Conservation (phyloP, 92 coral and sea anemone genomes). For the Palythoa grandiflora region DNA sequence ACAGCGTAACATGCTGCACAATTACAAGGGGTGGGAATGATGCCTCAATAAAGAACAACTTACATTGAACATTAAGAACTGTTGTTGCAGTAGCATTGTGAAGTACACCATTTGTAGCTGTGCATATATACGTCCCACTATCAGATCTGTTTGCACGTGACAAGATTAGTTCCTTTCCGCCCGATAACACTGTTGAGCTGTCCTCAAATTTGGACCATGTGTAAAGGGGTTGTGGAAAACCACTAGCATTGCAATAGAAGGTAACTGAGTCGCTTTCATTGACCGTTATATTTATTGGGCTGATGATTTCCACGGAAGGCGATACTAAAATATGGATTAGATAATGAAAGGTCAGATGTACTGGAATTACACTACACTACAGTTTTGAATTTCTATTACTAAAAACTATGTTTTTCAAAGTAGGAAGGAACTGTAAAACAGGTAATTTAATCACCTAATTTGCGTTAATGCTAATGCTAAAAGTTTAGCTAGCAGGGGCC, state of each 20-base stretch:
- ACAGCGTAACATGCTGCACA: background rate
- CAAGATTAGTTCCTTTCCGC: constrained; percentile 42
- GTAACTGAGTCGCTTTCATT: too few relatives aligned
- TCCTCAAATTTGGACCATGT: constrained; percentile 46
- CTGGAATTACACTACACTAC: too few relatives aligned
- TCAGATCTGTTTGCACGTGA: constrained; percentile 23
- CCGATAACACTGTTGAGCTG: constrained; percentile 1
- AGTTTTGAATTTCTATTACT: too few relatives aligned
- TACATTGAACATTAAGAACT: constrained; percentile 58
- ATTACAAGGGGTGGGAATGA: background rate
- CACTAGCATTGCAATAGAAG: constrained; percentile 63
- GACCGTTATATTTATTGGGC: constrained; percentile 35
- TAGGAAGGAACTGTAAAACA: too few relatives aligned
- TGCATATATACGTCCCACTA: constrained; percentile 45
- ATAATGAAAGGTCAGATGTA: too few relatives aligned
- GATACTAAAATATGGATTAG: too few relatives aligned
- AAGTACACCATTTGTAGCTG: too few relatives aligned
- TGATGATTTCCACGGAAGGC: constrained; percentile 45
- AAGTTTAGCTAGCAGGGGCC: too few relatives aligned
- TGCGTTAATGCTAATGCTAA: too few relatives aligned
- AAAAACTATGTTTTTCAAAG: too few relatives aligned
- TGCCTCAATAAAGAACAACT: background rate
- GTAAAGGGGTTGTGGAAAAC: constrained; percentile 54
- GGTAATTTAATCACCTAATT: too few relatives aligned
- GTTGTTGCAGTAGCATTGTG: constrained; percentile 48